A percentile compares a stretch with the other conserved stretches of the same genome.
These are phyloP conservation scores for Acestrorhynchus altus DNA, from an alignment of 2,797 vertebrate species.

Conservation along the genomic window DNA sequence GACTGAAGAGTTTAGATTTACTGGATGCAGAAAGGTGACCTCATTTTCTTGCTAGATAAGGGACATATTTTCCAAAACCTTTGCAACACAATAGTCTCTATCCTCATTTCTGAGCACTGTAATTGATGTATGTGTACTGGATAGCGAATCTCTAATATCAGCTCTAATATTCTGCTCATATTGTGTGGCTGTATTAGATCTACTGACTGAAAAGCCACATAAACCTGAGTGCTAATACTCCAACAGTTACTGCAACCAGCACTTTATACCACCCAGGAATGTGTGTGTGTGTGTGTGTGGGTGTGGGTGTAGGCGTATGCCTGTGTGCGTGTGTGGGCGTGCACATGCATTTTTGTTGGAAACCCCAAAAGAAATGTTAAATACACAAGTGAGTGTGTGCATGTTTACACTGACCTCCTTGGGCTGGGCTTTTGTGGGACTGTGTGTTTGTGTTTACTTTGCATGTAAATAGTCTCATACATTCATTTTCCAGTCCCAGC, in stretches of 20 bases:
- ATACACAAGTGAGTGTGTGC: slow-evolving; percentile 12
- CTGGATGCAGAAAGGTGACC: not conserved
- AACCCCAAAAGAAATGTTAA: slow-evolving; percentile 6
- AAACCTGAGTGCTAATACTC: slow-evolving; percentile 17
- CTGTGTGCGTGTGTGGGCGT: slow-evolving; percentile 20
- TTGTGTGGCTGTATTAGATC: no score
- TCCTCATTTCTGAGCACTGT: not conserved
- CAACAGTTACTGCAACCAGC: not conserved
- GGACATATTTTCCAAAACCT: not conserved
- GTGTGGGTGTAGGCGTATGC: slow-evolving; percentile 27
- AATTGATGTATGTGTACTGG: not conserved
- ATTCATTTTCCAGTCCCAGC: slow-evolving; percentile 31
- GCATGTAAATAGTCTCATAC: slow-evolving; percentile 28
- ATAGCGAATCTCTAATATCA: not conserved
- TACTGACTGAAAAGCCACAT: slow-evolving; percentile 8
- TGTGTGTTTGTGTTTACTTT: slow-evolving; percentile 31
- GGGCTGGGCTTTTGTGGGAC: slow-evolving; percentile 18
- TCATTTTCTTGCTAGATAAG: not conserved
- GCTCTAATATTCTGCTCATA: not conserved
- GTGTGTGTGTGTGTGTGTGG: slow-evolving; percentile 22
- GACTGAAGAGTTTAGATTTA: slow-evolving; percentile 47
- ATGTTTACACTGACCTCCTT: slow-evolving; percentile 19
- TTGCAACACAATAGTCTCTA: no score
- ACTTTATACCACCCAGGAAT: slow-evolving; percentile 40
- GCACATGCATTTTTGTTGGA: not conserved